These are phyloP conservation scores for Ectobius pallidus DNA, from an alignment of 2,888 invertebrate genomes.

Conservation along the genomic window DNA sequence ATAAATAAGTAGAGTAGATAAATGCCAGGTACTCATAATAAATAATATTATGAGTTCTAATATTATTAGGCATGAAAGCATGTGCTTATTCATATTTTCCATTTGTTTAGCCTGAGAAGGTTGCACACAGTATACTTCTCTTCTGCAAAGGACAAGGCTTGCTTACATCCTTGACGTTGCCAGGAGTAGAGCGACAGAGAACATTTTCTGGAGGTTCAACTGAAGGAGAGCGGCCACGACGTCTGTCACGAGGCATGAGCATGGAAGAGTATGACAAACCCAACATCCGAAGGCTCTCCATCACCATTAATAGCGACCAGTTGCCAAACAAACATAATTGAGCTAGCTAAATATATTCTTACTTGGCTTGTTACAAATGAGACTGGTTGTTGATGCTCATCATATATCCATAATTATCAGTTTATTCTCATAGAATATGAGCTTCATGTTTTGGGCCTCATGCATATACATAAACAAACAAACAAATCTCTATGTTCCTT, in stretches of 20 bases:
- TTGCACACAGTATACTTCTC: constrained; percentile 82
- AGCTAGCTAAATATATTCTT: background rate
- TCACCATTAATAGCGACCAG: constrained; percentile 55
- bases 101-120: constrained; percentile 90
- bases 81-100: no score
- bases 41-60: no score
- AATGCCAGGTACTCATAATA: no score
- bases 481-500: background rate
- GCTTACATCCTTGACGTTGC: constrained; percentile 80
- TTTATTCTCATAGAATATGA: background rate
- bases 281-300: constrained; percentile 75
- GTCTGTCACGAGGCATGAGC: constrained; percentile 68
- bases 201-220: constrained; percentile 62
- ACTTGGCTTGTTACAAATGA: background rate
- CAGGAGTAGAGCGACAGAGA: constrained; percentile 76
- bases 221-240: constrained; percentile 56
- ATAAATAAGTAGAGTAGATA: no score
- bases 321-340: constrained; percentile 40
- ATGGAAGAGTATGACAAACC: constrained; percentile 86
- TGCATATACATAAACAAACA: background rate
- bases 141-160: constrained; percentile 89
- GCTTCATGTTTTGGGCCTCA: background rate
- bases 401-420: background rate
- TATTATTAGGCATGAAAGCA: no score
- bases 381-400: background rate